These are phyloP conservation scores for Atrina japonica DNA, from an alignment of 2,888 invertebrate species.

Conservation along the genomic window DNA sequence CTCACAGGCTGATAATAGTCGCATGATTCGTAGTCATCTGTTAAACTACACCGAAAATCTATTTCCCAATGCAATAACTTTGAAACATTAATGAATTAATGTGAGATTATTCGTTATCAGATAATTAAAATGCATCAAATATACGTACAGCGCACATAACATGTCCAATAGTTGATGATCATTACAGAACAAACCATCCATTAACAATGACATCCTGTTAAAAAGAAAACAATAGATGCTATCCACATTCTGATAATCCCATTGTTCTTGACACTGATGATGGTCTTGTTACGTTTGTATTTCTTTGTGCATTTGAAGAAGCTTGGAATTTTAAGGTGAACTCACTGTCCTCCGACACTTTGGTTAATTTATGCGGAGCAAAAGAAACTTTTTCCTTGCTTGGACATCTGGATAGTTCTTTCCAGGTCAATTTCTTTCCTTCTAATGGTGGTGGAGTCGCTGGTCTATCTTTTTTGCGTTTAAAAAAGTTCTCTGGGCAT, in stretches of 20 bases:
- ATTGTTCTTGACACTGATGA: constrained; percentile 4
- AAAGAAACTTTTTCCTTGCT: constrained; percentile 26
- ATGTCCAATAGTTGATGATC: too few relatives aligned
- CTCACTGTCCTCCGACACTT: constrained; percentile 22
- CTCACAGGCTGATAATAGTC: too few relatives aligned
- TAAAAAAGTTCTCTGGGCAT: constrained; percentile 16
- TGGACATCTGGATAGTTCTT: constrained; percentile 14
- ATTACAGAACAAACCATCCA: too few relatives aligned
- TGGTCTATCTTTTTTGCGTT: constrained; percentile 8
- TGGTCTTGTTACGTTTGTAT: neutral
- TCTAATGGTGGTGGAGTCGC: constrained; percentile 22
- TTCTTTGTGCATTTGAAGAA: neutral
- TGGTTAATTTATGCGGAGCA: constrained; percentile 21
- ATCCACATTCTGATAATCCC: constrained; percentile 24
- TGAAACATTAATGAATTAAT: too few relatives aligned
- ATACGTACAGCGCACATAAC: too few relatives aligned
- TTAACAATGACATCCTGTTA: too few relatives aligned
- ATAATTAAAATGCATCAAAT: too few relatives aligned
- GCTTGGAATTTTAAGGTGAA: constrained; percentile 9
- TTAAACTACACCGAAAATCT: too few relatives aligned
- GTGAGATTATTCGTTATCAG: too few relatives aligned
- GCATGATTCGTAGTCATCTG: too few relatives aligned
- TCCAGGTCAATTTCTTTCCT: constrained; percentile 30
- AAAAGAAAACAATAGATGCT: neutral
- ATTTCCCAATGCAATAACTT: too few relatives aligned